phyloP scores from a whole-genome alignment of 2,888 invertebrate genomes.

The Lissocephala sabroskyi region DNA sequence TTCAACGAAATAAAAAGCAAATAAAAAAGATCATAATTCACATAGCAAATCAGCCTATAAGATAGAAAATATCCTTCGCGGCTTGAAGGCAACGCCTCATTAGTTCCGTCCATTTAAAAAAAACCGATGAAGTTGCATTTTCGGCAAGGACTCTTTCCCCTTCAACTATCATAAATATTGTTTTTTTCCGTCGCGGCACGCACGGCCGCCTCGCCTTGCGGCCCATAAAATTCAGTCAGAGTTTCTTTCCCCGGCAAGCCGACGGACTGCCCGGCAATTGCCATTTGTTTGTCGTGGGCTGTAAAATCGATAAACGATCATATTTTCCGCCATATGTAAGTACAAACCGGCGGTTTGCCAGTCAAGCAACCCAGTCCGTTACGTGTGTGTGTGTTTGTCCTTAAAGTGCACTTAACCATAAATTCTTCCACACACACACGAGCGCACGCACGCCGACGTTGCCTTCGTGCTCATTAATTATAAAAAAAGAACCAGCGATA shows the following conservation, averaged over 20 bases:
- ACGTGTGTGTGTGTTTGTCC: slow-evolving; percentile 56
- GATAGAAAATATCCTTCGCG: too few species aligned
- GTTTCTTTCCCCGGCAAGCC: neutral
- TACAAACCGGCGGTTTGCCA: slow-evolving; percentile 10
- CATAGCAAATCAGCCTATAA: too few species aligned
- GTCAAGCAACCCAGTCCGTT: slow-evolving; percentile 40
- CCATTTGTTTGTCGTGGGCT: slow-evolving; percentile 61
- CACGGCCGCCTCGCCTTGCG: slow-evolving; percentile 24
- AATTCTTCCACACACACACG: slow-evolving; percentile 35
- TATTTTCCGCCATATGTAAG: slow-evolving; percentile 39
- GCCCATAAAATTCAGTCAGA: slow-evolving; percentile 55
- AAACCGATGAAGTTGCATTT: too few species aligned
- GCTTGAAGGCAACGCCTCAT: too few species aligned
- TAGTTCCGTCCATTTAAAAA: too few species aligned
- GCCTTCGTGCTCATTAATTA: slow-evolving; percentile 60
- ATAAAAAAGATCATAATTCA: neutral
- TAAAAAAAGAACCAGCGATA: slow-evolving; percentile 61
- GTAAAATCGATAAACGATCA: slow-evolving; percentile 66
- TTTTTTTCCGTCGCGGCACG: too few species aligned
- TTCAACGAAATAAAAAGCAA: neutral
- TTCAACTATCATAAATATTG: too few species aligned
- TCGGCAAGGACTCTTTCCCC: too few species aligned
- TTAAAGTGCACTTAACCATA: slow-evolving; percentile 65
- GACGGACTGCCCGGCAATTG: slow-evolving; percentile 55
- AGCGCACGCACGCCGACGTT: slow-evolving; percentile 14